Conservation (phyloP, 2,113 vertebrate species). For the Paramisgurnus dabryanus region DNA sequence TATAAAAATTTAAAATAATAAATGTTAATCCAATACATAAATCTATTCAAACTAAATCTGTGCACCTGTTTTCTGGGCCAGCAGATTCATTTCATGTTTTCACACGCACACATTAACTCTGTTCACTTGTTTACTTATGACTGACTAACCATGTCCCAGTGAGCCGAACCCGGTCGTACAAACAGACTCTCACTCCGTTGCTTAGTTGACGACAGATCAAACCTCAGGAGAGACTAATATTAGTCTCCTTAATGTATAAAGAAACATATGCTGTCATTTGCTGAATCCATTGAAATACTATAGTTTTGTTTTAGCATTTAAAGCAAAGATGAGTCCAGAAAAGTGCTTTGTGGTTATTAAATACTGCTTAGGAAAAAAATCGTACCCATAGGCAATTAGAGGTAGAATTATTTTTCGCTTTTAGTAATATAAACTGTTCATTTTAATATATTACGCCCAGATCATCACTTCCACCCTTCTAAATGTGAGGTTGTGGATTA, state of each 20-base stretch:
- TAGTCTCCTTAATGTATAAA: not conserved
- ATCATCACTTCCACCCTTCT: not conserved
- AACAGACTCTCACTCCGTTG: slow-evolving; percentile 42
- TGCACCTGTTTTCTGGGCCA: slow-evolving; percentile 48
- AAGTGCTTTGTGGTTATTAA: not conserved
- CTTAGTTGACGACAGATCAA: slow-evolving; percentile 17
- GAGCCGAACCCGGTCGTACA: slow-evolving; percentile 31
- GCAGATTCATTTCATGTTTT: slow-evolving; percentile 29
- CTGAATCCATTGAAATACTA: not conserved
- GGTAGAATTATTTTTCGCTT: no score
- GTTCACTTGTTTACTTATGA: slow-evolving; percentile 49
- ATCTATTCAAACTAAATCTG: slow-evolving; percentile 9
- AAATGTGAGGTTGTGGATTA: not conserved
- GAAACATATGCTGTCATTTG: slow-evolving; percentile 21
- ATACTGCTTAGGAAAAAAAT: not conserved
- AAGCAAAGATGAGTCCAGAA: not conserved
- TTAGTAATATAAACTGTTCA: no score
- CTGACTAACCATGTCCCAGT: slow-evolving; percentile 36
- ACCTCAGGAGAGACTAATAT: slow-evolving; percentile 17
- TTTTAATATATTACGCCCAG: not conserved
- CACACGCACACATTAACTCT: slow-evolving; percentile 54
- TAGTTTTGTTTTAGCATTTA: not conserved
- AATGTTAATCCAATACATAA: not conserved
- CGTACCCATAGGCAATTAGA: no score
- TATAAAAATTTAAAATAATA: not conserved